Evolutionary conservation across 2,888 invertebrate genomes (phyloP).

Genomic region (Acronicta aceris): DNA sequence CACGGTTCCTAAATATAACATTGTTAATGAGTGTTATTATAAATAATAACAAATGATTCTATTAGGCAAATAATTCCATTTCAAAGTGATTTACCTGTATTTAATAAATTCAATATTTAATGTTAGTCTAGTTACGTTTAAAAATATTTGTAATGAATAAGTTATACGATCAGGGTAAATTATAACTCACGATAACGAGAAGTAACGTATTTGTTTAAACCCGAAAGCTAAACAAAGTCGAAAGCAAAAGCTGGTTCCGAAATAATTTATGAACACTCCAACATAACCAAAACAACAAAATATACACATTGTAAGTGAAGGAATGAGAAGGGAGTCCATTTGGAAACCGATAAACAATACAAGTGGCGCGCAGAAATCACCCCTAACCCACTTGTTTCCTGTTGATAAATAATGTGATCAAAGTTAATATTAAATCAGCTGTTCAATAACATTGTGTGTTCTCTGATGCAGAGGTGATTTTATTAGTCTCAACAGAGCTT

Average conservation of each 20-base stretch:
- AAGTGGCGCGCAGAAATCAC: constrained; percentile 40
- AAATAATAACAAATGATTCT: constrained; percentile 6
- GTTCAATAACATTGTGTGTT: constrained; percentile 71
- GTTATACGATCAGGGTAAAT: background rate
- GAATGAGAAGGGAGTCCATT: constrained; percentile 37
- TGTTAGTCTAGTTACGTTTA: constrained; percentile 6
- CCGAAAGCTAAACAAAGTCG: constrained; percentile 25
- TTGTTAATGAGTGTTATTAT: constrained; percentile 8
- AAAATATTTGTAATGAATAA: background rate
- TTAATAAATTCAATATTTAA: constrained; percentile 14
- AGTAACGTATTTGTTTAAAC: too few species aligned
- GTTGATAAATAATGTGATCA: constrained; percentile 53
- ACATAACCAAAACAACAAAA: constrained; percentile 41
- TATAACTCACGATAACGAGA: background rate
- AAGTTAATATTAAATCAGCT: constrained; percentile 62
- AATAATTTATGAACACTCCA: constrained; percentile 44
- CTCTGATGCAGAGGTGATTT: constrained; percentile 78
- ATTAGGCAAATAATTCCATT: constrained; percentile 1
- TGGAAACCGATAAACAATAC: constrained; percentile 52
- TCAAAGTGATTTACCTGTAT: constrained; percentile 4
- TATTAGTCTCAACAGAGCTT: constrained; percentile 77
- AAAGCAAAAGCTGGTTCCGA: constrained; percentile 28
- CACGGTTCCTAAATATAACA: background rate
- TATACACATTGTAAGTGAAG: constrained; percentile 37
- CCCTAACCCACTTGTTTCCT: constrained; percentile 40